phyloP scores from a whole-genome alignment of 30 jellyfish, hydroid and myxozoan genomes.

The Cassiopea andromeda region DNA sequence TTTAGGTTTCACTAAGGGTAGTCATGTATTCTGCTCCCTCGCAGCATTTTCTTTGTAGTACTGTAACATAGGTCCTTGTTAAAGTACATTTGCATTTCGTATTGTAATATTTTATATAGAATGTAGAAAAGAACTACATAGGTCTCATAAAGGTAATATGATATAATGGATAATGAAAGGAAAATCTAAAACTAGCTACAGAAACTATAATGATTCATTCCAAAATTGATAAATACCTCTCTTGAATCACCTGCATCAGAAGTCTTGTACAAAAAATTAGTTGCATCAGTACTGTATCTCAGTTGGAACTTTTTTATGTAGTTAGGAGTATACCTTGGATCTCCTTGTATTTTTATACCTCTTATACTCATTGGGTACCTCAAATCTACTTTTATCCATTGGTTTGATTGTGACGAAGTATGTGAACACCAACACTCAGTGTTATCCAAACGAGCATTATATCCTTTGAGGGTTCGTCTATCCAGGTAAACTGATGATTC shows the following conservation, averaged over 20 bases:
- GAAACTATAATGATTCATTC: too few relatives aligned
- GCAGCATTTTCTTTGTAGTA: too few relatives aligned
- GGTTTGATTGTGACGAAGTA: constrained; percentile 10
- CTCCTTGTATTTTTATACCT: constrained; percentile 77
- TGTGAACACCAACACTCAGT: constrained; percentile 55
- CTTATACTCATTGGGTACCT: constrained; percentile 47
- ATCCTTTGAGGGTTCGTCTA: neutral
- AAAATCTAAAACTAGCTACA: too few relatives aligned
- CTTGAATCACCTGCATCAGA: neutral
- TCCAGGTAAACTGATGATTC: constrained; percentile 6
- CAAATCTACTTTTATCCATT: constrained; percentile 67
- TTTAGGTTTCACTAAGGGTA: too few relatives aligned
- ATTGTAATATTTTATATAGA: too few relatives aligned
- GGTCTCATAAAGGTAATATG: too few relatives aligned
- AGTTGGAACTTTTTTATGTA: constrained; percentile 49
- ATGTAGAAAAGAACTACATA: too few relatives aligned
- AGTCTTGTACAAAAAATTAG: neutral
- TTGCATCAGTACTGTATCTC: constrained; percentile 55
- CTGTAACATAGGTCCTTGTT: too few relatives aligned
- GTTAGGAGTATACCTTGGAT: constrained; percentile 34
- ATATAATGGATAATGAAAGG: too few relatives aligned
- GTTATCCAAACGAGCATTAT: constrained; percentile 57
- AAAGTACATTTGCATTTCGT: too few relatives aligned
- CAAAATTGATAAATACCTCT: neutral
- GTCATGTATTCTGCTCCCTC: too few relatives aligned